Evolutionary conservation across 2,888 invertebrate genomes (phyloP).

Genomic region (Cheiracanthium punctorium): DNA sequence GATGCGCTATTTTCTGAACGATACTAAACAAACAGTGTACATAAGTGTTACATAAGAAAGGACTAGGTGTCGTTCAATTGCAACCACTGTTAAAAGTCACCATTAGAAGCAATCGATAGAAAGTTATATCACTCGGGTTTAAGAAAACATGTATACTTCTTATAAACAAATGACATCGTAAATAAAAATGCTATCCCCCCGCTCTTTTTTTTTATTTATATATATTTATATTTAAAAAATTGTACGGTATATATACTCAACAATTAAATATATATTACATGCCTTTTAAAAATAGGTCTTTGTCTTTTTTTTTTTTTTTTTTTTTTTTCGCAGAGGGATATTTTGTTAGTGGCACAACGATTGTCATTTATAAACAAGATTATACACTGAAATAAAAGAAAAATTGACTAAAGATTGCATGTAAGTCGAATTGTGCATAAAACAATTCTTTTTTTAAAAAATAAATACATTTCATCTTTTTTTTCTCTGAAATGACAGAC

Average conservation of each 20-base stretch:
- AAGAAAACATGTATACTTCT: slow-evolving; percentile 45
- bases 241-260: slow-evolving; percentile 66
- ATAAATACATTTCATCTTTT: background rate
- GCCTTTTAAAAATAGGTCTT: slow-evolving; percentile 68
- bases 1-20: too few species aligned
- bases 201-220: slow-evolving; percentile 57
- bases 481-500: background rate
- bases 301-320: slow-evolving; percentile 53
- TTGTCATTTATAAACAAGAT: slow-evolving; percentile 47
- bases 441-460: background rate
- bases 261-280: slow-evolving; percentile 68
- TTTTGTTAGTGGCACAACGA: slow-evolving; percentile 52
- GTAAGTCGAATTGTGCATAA: background rate
- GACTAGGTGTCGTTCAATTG: too few species aligned
- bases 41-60: too few species aligned
- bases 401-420: slow-evolving; percentile 11
- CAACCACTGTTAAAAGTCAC: background rate
- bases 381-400: slow-evolving; percentile 31
- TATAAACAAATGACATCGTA: slow-evolving; percentile 60
- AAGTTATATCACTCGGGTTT: slow-evolving; percentile 2
- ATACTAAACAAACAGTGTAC: too few species aligned
- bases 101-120: background rate
- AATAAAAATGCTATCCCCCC: slow-evolving; percentile 61
- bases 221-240: slow-evolving; percentile 59
- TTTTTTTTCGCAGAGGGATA: slow-evolving; percentile 47